Evolutionary conservation across 2,113 vertebrate species (phyloP), one percentile per base, ranked within the genome.

Genomic region (Rhabdornis inornatus): DNA sequence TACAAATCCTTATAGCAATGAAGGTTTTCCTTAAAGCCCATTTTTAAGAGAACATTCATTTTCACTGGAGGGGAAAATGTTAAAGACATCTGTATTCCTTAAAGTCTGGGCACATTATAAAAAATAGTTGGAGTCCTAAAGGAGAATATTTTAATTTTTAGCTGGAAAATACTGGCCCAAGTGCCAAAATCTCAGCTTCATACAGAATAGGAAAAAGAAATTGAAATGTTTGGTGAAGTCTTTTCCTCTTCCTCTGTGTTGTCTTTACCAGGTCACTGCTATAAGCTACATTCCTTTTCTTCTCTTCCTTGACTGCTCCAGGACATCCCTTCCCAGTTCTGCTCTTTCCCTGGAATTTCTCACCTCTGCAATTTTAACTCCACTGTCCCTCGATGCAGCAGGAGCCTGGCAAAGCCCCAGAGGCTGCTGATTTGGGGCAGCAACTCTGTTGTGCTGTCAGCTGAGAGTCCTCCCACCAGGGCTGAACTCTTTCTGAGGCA

Each of bases 381-480:
- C 23, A 23, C 4, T 2, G 45, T 44, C 19, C 52, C n/a, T 40
- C 0, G 0, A 17, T 19, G 21, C 35, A 75, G 28, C 60, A 68
- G 0, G 3, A 65, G 9, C 40, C 39, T 65, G 27, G 40, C 17
- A 83, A 81, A 61, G 56, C 31, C 75, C 37, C 12, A 21, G 79
- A 44, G 28, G 68, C 44, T 65, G 31, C 50, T 59, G 49, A n/a
- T 33, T n/a, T 3, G 10, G 53, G 49, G 28, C 2, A 2, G 30
- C 16, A 45, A 10, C 17, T 74, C 50, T 64, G 60, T 44, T 2
- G 1, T 45, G 12, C 44, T 89, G 25, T 14, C 33, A 77, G 35
- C 57, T 47, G 49, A 65, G 82, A 33, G 28, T 35, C 55, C 49
- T 83, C 44, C 57, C 63, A 49, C 37, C 45, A 66, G 16, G 0